These are phyloP conservation scores for Cairina moschata DNA, from an alignment of 2,113 vertebrate genomes.

Conservation along the genomic window DNA sequence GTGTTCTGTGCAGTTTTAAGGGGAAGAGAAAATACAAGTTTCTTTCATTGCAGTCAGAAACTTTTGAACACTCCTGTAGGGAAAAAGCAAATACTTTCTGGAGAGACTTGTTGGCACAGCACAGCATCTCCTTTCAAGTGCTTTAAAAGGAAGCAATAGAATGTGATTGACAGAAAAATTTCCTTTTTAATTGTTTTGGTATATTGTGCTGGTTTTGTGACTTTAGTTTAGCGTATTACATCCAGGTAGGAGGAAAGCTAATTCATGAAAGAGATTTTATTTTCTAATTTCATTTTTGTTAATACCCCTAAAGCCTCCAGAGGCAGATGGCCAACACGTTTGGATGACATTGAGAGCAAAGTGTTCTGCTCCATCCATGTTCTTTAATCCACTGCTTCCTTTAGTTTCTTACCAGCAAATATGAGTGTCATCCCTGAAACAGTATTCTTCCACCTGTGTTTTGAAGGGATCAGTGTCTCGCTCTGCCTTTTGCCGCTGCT, in stretches of 20 bases:
- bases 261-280: conserved; percentile 28
- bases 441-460: neutral
- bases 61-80: neutral
- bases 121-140: neutral
- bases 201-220: conserved; percentile 23
- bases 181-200: conserved; percentile 29
- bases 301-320: conserved; percentile 3
- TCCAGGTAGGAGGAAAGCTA: conserved; percentile 19
- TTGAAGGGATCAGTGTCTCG: neutral
- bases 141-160: neutral
- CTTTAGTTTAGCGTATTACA: conserved; percentile 35
- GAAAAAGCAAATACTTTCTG: neutral
- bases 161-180: neutral
- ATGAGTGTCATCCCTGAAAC: neutral
- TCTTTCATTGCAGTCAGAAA: neutral
- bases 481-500: neutral
- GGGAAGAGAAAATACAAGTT: neutral
- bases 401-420: neutral
- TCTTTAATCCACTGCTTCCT: neutral
- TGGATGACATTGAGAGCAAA: neutral
- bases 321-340: neutral
- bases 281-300: conserved; percentile 43
- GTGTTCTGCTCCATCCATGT: neutral
- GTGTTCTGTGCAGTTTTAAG: neutral
- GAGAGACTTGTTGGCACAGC: neutral